Evolutionary conservation across 2,113 vertebrate species (phyloP), one percentile per base, ranked within the genome.

Genomic region (Nymphicus hollandicus): DNA sequence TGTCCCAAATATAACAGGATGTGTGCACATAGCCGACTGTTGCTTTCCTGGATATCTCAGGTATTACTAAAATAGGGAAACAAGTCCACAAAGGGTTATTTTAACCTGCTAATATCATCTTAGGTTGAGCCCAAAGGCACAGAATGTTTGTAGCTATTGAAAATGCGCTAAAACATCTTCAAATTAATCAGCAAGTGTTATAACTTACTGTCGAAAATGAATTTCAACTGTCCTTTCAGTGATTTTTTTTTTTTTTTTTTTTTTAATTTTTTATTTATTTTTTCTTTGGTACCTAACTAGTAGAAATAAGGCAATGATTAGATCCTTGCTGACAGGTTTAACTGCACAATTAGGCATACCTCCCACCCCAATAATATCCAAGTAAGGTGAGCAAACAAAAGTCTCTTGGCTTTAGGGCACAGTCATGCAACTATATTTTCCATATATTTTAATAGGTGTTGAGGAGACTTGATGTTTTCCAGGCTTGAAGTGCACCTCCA

Each of bases 321-420:
- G 50, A 3, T 56, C 29, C 37, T 63, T 73, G 37, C 41, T 86
- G 68, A 37, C 46, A 49, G 39, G 8, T 91, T 92, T 35, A 61
- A 46, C 64, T 81, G 49, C 27, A 43, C 39, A 31, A 41, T 58
- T 58, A 63, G 14, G 10, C 6, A 5, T 46, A 11, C 10, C 6
- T 43, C 9, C 11, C 41, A 10, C 3, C 7, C 5, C 39, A 82
- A 41, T 56, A 81, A 84, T 58, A 63, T 64, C 70, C 28, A 53
- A 82, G 60, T 61, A 52, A 76, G 63, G 64, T 53, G 71, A 86
- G 23, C 71, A 60, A 33, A 86, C 47, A 53, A 25, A 83, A 86
- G 31, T 25, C n/a, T 31, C 61, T 58, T 94, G 72, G 64, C 72
- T 91, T 56, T 46, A 20, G 87, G 91, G 77, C 69, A 74, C 16